These are phyloP conservation scores for Rostratula benghalensis DNA, from an alignment of 2,113 vertebrate species.

Conservation along the genomic window DNA sequence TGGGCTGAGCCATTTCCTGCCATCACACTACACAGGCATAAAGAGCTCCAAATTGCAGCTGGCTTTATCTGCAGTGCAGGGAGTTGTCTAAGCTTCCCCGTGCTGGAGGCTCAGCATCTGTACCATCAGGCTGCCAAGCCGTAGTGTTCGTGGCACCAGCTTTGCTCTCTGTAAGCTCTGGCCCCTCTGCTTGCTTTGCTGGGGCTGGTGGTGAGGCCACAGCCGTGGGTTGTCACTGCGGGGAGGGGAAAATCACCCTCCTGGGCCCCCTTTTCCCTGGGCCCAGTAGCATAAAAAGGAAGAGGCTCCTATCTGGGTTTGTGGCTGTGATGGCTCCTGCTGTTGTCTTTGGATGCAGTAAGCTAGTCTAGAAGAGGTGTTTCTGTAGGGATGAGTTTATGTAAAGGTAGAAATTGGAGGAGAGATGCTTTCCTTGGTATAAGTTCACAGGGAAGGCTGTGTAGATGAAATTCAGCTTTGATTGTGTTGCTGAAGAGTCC, in stretches of 20 bases:
- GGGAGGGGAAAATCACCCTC: neutral
- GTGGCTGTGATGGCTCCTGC: neutral
- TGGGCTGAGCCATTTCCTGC: neutral
- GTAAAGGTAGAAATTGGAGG: neutral
- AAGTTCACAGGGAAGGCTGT: neutral
- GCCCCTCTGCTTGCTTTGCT: neutral
- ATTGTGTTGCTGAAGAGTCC: neutral
- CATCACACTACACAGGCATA: neutral
- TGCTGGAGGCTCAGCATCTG: neutral
- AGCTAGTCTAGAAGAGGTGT: neutral
- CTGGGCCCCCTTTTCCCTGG: neutral
- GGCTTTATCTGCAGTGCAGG: neutral
- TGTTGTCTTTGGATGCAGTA: neutral
- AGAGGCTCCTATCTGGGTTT: neutral
- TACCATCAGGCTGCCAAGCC: neutral
- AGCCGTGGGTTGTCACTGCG: neutral
- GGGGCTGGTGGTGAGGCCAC: neutral
- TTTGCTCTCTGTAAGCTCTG: neutral
- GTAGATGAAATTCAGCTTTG: neutral
- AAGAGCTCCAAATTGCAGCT: neutral
- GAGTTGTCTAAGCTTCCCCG: neutral
- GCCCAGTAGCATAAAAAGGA: neutral
- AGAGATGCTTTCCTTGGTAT: neutral
- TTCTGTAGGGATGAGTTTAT: neutral
- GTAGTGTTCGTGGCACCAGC: fast-evolving